A percentile compares a stretch with the other conserved stretches of the same genome.
Evolutionary conservation across 2,797 vertebrate genomes (phyloP).

Genomic region (Halcyon leucocephala): DNA sequence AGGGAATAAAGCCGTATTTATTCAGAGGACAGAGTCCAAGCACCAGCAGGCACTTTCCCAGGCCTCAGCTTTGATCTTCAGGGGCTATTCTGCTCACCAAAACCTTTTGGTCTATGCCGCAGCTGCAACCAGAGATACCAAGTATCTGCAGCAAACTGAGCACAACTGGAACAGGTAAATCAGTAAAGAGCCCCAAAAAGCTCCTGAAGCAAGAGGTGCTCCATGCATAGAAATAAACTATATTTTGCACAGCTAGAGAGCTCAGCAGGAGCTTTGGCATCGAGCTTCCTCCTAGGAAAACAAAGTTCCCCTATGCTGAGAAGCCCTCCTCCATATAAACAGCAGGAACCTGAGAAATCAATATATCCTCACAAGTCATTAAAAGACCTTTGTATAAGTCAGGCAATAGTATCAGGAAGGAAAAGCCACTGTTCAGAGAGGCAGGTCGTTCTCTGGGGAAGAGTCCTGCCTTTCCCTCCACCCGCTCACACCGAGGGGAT

Average conservation of each 20-base stretch:
- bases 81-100: background rate
- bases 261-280: background rate
- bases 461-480: background rate
- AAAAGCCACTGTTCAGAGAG: background rate
- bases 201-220: background rate
- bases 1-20: background rate
- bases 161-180: background rate
- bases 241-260: background rate
- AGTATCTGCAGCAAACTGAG: accelerated
- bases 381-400: background rate
- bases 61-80: background rate
- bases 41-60: background rate
- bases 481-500: background rate
- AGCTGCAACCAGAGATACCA: background rate
- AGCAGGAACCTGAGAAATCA: constrained; percentile 24
- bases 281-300: background rate
- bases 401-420: constrained; percentile 10
- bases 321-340: background rate
- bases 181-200: background rate
- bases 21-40: background rate
- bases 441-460: background rate
- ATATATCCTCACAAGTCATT: background rate
- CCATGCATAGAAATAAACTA: background rate
- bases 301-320: background rate
- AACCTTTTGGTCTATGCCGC: accelerated